Evolutionary conservation across 2,888 invertebrate genomes (phyloP).

Genomic region (Aphodius sticticus): DNA sequence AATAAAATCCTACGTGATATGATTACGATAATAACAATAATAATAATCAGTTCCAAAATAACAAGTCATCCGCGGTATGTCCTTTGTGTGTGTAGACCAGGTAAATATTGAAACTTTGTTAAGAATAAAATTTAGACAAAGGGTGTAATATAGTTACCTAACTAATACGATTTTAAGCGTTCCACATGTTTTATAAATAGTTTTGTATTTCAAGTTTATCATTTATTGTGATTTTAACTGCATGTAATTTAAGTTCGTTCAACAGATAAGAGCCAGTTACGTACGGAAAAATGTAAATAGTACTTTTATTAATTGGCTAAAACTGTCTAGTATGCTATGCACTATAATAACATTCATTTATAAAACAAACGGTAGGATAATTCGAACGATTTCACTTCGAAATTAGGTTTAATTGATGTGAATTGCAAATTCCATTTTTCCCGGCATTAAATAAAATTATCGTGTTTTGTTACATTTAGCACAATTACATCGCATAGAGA

Average conservation of each 20-base stretch:
- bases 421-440: not conserved
- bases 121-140: not conserved
- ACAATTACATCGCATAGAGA: not conserved
- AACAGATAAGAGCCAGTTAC: too few species aligned
- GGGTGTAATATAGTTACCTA: not conserved
- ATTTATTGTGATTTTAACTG: too few species aligned
- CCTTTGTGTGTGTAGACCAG: not conserved
- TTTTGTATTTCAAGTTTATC: too few species aligned
- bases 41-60: not conserved
- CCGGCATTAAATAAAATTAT: not conserved
- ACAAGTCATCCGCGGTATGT: not conserved
- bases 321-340: not conserved
- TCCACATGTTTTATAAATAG: too few species aligned
- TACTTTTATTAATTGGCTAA: not conserved
- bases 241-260: too few species aligned
- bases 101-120: not conserved
- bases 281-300: not conserved
- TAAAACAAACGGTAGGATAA: not conserved
- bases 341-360: not conserved
- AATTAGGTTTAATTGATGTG: not conserved
- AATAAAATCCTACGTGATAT: not conserved
- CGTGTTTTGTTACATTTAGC: not conserved
- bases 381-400: not conserved
- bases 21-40: not conserved
- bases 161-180: too few species aligned